Conservation (phyloP, 1,140 invertebrate genomes). For the Caenorhabditis tropicalis region DNA sequence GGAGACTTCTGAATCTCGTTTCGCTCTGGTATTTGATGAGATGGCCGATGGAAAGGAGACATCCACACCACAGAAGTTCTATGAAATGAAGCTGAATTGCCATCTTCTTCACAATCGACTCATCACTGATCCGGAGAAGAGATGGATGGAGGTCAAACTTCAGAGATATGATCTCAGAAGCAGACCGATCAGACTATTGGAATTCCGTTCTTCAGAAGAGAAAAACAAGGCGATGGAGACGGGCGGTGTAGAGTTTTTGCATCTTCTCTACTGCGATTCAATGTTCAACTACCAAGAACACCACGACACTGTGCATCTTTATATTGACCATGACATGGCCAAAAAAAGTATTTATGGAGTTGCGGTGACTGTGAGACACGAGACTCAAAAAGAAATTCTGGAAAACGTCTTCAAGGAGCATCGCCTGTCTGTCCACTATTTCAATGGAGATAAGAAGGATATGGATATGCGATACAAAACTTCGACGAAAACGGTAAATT, state of each 20-base stretch:
- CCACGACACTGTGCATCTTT: no score
- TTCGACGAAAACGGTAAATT: background rate
- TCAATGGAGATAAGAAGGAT: no score
- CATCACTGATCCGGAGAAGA: no score
- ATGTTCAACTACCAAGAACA: background rate
- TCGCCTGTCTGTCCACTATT: no score
- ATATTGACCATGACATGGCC: no score
- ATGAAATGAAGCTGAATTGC: background rate
- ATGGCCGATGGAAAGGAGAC: background rate
- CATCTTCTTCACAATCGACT: no score
- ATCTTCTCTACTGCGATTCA: background rate
- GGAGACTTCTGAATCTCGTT: background rate
- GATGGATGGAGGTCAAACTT: no score
- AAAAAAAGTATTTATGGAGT: no score
- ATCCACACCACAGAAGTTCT: background rate
- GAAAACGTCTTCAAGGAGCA: no score
- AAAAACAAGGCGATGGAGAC: background rate
- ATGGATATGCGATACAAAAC: background rate
- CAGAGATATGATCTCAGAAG: no score
- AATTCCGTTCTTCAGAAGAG: background rate
- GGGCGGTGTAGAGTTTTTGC: background rate
- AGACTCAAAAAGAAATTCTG: no score
- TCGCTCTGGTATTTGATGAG: background rate
- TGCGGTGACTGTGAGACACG: no score
- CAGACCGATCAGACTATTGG: background rate